These are phyloP conservation scores for Pseudococcus jackbeardsleyi DNA, from an alignment of 2,888 invertebrate species.

Conservation along the genomic window DNA sequence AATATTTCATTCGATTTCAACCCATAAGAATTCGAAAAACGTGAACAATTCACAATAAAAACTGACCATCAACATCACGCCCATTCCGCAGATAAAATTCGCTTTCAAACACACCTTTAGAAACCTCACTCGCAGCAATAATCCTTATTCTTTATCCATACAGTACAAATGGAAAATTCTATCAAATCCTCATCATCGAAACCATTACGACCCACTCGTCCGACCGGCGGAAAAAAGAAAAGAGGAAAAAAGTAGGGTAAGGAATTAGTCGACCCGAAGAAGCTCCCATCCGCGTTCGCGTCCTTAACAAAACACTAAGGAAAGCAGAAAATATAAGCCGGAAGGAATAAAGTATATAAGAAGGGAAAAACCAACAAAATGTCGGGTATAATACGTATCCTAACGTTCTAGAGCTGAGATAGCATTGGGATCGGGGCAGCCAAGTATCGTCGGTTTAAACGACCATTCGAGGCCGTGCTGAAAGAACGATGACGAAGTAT, in stretches of 20 bases:
- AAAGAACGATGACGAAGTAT: slow-evolving; percentile 30
- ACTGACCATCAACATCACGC: too few relatives aligned
- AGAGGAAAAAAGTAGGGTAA: not conserved
- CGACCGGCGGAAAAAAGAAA: not conserved
- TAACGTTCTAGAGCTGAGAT: too few relatives aligned
- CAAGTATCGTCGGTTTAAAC: slow-evolving; percentile 33
- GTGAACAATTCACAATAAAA: too few relatives aligned
- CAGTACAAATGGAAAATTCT: not conserved
- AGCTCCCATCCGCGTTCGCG: not conserved
- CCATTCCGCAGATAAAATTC: too few relatives aligned
- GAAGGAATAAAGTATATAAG: slow-evolving; percentile 32
- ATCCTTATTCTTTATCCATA: not conserved
- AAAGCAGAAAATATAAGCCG: slow-evolving; percentile 42
- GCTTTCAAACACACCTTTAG: not conserved
- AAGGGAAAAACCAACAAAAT: slow-evolving; percentile 7
- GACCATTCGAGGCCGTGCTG: not conserved
- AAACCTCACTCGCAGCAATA: not conserved
- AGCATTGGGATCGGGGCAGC: not conserved
- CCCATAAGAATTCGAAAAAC: too few relatives aligned
- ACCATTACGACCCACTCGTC: not conserved
- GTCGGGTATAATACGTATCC: slow-evolving; percentile 11
- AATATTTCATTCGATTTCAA: too few relatives aligned
- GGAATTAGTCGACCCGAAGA: not conserved
- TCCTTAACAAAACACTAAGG: not conserved
- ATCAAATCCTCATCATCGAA: slow-evolving; percentile 5